Evolutionary conservation across 2,113 vertebrate species (phyloP).

Genomic region (Martes martes): DNA sequence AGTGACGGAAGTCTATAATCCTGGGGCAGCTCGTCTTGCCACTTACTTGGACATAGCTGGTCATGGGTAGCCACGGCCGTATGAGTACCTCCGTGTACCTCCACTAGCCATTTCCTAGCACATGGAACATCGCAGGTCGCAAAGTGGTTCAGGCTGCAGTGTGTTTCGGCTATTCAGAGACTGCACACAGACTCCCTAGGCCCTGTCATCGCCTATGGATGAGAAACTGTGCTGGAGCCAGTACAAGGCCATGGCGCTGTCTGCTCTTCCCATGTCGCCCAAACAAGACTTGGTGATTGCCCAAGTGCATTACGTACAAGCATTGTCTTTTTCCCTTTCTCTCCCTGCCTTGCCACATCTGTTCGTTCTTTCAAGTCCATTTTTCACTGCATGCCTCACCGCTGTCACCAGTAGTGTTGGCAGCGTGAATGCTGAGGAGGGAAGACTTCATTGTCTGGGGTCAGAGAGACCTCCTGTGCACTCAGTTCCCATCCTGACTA

Average conservation of each 20-base stretch:
- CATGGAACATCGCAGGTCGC: not conserved
- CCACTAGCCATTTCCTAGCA: not conserved
- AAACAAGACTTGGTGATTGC: not conserved
- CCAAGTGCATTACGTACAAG: not conserved
- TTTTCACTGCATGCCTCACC: not conserved
- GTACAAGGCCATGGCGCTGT: not conserved
- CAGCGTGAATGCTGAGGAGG: not conserved
- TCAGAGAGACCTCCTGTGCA: not conserved
- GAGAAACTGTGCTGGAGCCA: not conserved
- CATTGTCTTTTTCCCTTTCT: not conserved
- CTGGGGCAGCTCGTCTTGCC: not conserved
- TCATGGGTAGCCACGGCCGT: not conserved
- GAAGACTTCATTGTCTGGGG: not conserved
- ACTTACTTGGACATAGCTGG: not conserved
- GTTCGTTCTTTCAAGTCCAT: not conserved
- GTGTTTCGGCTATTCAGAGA: not conserved
- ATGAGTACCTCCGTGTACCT: not conserved
- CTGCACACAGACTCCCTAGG: fast-evolving
- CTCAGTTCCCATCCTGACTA: not conserved
- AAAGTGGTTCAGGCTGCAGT: not conserved
- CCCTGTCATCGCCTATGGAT: not conserved
- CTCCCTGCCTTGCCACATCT: not conserved
- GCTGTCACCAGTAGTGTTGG: not conserved
- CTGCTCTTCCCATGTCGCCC: not conserved
- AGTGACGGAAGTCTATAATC: not conserved